Conservation (phyloP, 1,140 invertebrate genomes). For the Musca domestica region DNA sequence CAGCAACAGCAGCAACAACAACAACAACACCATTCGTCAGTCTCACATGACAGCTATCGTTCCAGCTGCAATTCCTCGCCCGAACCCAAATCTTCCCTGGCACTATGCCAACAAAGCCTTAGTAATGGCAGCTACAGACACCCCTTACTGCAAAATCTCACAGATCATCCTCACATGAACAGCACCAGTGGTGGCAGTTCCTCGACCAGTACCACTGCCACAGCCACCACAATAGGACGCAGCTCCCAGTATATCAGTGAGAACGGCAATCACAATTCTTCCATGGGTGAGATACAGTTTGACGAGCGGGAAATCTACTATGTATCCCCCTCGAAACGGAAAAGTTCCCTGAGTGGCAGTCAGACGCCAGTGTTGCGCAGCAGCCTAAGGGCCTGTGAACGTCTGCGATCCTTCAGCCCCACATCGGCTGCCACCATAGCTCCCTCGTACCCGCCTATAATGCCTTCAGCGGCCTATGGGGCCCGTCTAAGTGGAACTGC, state of each 20-base stretch:
- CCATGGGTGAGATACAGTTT: conserved; percentile 35
- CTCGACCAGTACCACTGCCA: conserved; percentile 46
- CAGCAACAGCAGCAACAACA: background rate
- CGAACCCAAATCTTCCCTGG: conserved; percentile 3
- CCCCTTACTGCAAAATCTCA: conserved; percentile 36
- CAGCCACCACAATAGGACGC: conserved; percentile 30
- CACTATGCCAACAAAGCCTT: background rate
- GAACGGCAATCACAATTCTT: conserved; percentile 20
- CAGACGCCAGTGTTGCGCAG: conserved; percentile 5
- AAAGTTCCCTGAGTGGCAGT: conserved; percentile 30
- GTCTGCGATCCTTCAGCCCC: conserved; percentile 11
- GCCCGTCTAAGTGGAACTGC: background rate
- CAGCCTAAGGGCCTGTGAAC: background rate
- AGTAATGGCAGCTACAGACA: background rate
- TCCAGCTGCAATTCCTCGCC: conserved; percentile 21
- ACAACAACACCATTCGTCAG: background rate
- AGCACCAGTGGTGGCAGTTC: conserved; percentile 44
- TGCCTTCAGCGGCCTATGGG: conserved; percentile 30
- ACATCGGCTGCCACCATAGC: conserved; percentile 27
- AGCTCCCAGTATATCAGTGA: conserved; percentile 4
- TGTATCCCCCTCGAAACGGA: conserved; percentile 49
- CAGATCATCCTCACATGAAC: conserved; percentile 43
- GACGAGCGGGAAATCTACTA: conserved; percentile 51
- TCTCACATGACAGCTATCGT: conserved; percentile 10
- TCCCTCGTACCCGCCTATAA: conserved; percentile 28